Base-by-base conservation (phyloP, 2,888 invertebrate species). In the Unio delphinus region DNA sequence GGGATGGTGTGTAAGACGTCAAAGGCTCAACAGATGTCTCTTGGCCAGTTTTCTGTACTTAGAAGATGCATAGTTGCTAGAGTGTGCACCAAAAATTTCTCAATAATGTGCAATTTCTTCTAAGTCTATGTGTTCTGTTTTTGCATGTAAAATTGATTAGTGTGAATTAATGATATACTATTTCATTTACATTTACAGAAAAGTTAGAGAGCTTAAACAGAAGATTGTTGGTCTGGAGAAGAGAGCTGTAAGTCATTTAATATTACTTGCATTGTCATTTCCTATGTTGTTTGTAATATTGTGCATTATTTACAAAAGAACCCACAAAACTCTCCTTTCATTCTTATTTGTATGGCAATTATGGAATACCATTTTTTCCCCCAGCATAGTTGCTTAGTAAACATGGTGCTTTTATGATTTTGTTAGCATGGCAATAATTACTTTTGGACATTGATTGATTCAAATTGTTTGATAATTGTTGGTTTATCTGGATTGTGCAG, bases 181-280 rank as follows among this genome's bases (percentile, higher is more conserved):
- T 45, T 28, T 64, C 7, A 20, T 54, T 57, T 56, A 55, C 67
- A 30, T 68, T 73, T 78, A 23, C 79, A 87, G 87, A 69, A 73
- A 75, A 65, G 73, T 75, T 5, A 68, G 83, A 71, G 79, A 83
- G 15, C 59, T 84, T 68, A 82, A 85, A 70, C 84, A 84, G 73
- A 84, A 83, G 61, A 70, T 83, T 1, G 78, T 80, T 63, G 84
- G 84, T 0, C 65, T 86, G 23, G 85, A 86, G 69, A 80, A 78
- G 23, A 72, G 85, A 74, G 80, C 84, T n/a, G 86, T 86, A 70
- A 82, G 86, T 81, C 20, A 26, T 58, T 26, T n/a, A 57, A n/a
- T 28, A 18, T 65, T 23, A 8, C 28, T 65, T 23, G 55, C n/a
- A 23, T 20, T n/a, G 59, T 26, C 23, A 34, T 59, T 26, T 55